Conservation (phyloP, 2,113 vertebrate species). For the Platysternon megacephalum region DNA sequence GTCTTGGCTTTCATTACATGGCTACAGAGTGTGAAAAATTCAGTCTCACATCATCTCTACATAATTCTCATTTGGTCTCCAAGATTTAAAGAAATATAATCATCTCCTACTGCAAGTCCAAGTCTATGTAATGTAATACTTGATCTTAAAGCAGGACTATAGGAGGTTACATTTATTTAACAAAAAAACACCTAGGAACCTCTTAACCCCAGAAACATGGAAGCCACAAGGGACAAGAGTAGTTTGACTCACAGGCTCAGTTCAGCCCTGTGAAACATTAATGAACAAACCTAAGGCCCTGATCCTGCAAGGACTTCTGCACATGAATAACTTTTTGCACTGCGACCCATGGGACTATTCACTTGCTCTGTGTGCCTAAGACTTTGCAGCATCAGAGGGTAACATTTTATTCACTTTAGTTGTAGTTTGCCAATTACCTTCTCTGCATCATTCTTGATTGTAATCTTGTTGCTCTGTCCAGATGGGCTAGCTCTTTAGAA, state of each 20-base stretch:
- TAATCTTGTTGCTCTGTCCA: neutral
- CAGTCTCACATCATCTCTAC: neutral
- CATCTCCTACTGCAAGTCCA: neutral
- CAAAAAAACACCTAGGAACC: neutral
- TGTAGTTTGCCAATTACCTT: neutral
- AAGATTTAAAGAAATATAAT: neutral
- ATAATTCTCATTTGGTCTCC: neutral
- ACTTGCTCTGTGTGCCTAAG: neutral
- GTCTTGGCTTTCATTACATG: neutral
- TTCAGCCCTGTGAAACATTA: neutral
- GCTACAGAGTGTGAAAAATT: neutral
- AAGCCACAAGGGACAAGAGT: no score
- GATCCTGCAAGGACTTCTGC: neutral
- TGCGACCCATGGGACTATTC: neutral
- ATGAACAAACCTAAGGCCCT: neutral
- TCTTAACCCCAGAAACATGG: neutral
- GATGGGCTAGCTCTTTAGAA: neutral
- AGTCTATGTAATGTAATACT: neutral
- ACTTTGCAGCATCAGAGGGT: neutral
- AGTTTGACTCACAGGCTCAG: neutral
- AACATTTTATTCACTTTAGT: neutral
- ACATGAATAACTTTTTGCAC: neutral
- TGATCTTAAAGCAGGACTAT: neutral
- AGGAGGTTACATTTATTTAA: neutral
- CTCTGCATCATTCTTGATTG: neutral